A percentile compares a stretch with the other conserved stretches of the same genome.
Conservation (phyloP, 1,140 invertebrate genomes). For the Helicorthomorpha holstii region DNA sequence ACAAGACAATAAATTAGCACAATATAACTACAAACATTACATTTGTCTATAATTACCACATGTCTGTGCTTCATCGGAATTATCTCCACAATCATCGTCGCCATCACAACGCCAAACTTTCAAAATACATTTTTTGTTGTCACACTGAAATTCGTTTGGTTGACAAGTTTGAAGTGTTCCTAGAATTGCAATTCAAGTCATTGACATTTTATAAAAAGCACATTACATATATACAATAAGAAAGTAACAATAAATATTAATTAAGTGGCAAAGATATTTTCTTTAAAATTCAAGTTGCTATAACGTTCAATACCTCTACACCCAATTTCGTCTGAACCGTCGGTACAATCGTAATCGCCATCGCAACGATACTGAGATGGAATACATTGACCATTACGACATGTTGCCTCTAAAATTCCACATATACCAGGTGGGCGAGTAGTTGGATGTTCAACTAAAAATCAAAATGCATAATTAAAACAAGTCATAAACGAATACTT, state of each 20-base stretch:
- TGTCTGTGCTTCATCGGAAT: conserved; percentile 60
- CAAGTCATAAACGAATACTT: too few species aligned
- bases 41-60: too few species aligned
- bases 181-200: background rate
- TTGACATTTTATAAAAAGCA: too few species aligned
- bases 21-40: too few species aligned
- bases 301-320: conserved; percentile 36
- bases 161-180: conserved; percentile 41
- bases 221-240: too few species aligned
- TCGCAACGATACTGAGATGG: conserved; percentile 62
- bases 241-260: too few species aligned
- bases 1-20: background rate
- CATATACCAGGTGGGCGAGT: conserved; percentile 38
- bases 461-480: conserved; percentile 7
- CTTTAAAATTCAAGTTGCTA: background rate
- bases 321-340: conserved; percentile 72
- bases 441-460: conserved; percentile 19
- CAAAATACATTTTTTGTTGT: conserved; percentile 70
- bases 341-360: conserved; percentile 57
- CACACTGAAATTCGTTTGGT: conserved; percentile 81
- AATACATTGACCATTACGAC: conserved; percentile 80
- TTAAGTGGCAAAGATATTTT: too few species aligned
- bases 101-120: conserved; percentile 85
- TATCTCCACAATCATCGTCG: conserved; percentile 83
- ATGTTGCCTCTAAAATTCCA: conserved; percentile 62